These are phyloP conservation scores for Melieria crassipennis DNA, from an alignment of 2,888 invertebrate genomes.

Conservation along the genomic window DNA sequence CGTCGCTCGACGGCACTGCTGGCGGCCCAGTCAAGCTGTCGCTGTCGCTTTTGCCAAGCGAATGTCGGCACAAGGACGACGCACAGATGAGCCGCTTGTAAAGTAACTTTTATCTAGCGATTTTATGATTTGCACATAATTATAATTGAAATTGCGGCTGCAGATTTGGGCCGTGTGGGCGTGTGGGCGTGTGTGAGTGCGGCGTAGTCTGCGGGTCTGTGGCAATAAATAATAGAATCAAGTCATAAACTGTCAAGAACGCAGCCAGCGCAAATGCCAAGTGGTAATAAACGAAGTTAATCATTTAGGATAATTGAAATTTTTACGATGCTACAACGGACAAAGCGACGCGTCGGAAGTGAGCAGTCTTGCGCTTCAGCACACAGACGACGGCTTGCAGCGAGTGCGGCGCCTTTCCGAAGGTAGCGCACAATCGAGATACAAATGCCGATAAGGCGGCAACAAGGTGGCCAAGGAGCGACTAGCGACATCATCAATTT, in stretches of 20 bases:
- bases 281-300: constrained; percentile 56
- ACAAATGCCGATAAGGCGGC: too few relatives aligned
- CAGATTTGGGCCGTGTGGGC: constrained; percentile 14
- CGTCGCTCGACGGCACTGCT: too few relatives aligned
- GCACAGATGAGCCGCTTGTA: constrained; percentile 26
- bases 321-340: constrained; percentile 49
- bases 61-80: not conserved
- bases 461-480: too few relatives aligned
- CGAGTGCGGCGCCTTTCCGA: too few relatives aligned
- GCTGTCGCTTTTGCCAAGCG: too few relatives aligned
- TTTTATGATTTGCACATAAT: constrained; percentile 60
- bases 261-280: constrained; percentile 16
- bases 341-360: too few relatives aligned
- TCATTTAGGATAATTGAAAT: constrained; percentile 62
- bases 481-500: too few relatives aligned
- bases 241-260: constrained; percentile 59
- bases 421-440: too few relatives aligned
- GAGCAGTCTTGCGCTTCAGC: too few relatives aligned
- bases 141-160: constrained; percentile 60
- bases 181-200: not conserved
- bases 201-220: constrained; percentile 27
- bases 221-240: constrained; percentile 62
- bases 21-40: too few relatives aligned
- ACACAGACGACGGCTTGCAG: too few relatives aligned
- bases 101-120: constrained; percentile 39